Conservation (phyloP, 2,113 vertebrate genomes). For the Corydoras maculifer region DNA sequence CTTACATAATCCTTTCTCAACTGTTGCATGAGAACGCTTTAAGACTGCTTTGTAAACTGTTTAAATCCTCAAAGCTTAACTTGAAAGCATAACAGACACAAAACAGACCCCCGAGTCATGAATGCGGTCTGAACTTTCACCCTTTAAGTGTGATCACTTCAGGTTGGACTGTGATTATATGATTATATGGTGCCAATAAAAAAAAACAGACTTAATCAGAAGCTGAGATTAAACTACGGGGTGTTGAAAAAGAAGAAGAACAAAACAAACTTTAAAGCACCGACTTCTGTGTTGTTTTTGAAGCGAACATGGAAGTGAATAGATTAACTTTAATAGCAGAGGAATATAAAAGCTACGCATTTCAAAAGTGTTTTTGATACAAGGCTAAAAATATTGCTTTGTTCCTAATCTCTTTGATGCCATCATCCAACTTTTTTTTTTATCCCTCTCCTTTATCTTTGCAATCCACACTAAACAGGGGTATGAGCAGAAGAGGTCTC, state of each 20-base stretch:
- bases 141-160: background rate
- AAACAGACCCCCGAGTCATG: background rate
- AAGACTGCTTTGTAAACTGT: conserved; percentile 6
- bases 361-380: conserved; percentile 41
- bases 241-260: background rate
- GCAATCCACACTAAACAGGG: conserved; percentile 17
- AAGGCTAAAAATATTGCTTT: conserved; percentile 39
- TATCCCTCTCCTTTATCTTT: conserved; percentile 9
- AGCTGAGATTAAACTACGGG: conserved; percentile 33
- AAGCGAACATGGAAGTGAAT: conserved; percentile 39
- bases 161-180: background rate
- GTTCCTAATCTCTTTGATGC: conserved; percentile 43
- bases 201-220: conserved; percentile 38
- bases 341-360: conserved; percentile 41
- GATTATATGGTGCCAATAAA: background rate
- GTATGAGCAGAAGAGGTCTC: background rate
- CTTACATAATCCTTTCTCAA: conserved; percentile 8
- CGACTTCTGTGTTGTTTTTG: conserved; percentile 39
- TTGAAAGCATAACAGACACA: conserved; percentile 8
- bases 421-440: conserved; percentile 31
- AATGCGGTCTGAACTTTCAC: background rate
- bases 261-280: conserved; percentile 41
- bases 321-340: conserved; percentile 44
- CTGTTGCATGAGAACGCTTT: conserved; percentile 18
- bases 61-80: conserved; percentile 18